A percentile compares a stretch with the other conserved stretches of the same genome.
These are phyloP conservation scores for Volucella inflata DNA, from an alignment of 2,888 invertebrate species.

Conservation along the genomic window DNA sequence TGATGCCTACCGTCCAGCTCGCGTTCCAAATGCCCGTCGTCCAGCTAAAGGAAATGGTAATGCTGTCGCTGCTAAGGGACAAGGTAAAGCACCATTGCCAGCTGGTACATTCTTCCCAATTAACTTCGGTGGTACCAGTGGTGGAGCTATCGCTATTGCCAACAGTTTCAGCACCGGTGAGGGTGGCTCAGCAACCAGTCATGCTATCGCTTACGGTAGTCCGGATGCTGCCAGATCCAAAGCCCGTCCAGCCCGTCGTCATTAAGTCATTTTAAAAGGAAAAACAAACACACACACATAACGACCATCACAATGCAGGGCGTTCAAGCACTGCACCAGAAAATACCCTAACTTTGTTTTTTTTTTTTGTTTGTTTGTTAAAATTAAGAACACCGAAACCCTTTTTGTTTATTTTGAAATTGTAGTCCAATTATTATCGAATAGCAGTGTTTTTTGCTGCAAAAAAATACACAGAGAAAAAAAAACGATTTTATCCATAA, in stretches of 20 bases:
- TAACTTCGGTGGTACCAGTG: slow-evolving; percentile 82
- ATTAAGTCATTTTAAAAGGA: slow-evolving; percentile 39
- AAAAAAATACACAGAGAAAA: slow-evolving; percentile 43
- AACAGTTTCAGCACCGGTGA: slow-evolving; percentile 84
- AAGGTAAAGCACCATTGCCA: slow-evolving; percentile 79
- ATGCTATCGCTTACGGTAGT: slow-evolving; percentile 83
- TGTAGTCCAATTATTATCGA: slow-evolving; percentile 70
- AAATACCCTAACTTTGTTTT: slow-evolving; percentile 36
- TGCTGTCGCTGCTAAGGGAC: slow-evolving; percentile 74
- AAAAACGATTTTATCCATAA: slow-evolving; percentile 60
- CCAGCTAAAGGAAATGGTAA: slow-evolving; percentile 77
- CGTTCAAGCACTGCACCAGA: slow-evolving; percentile 47
- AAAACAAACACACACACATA: slow-evolving; percentile 21
- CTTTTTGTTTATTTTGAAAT: slow-evolving; percentile 66
- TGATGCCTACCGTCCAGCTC: slow-evolving; percentile 78
- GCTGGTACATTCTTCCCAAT: slow-evolving; percentile 83
- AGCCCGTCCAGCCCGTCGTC: slow-evolving; percentile 77
- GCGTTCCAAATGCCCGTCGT: slow-evolving; percentile 80
- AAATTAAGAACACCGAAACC: slow-evolving; percentile 54
- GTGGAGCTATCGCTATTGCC: slow-evolving; percentile 84
- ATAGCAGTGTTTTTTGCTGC: slow-evolving; percentile 73
- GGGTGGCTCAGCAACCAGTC: slow-evolving; percentile 83
- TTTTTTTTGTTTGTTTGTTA: slow-evolving; percentile 48
- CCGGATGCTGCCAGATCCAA: slow-evolving; percentile 81
- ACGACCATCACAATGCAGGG: slow-evolving; percentile 54